Evolutionary conservation across 2,888 invertebrate species (phyloP).

Genomic region (Melieria picta): DNA sequence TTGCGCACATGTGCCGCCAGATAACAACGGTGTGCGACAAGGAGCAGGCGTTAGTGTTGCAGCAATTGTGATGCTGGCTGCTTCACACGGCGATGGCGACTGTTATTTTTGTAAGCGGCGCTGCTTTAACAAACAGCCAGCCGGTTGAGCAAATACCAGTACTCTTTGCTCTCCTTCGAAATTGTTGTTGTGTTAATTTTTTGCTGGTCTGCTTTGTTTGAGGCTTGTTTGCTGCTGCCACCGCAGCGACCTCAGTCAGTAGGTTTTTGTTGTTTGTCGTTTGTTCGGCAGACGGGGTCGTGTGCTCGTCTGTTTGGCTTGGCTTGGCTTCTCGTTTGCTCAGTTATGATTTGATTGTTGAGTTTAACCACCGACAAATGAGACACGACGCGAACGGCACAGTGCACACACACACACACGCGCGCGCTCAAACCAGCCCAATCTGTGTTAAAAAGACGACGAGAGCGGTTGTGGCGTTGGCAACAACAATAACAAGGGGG

Average conservation of each 20-base stretch:
- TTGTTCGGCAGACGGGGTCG: constrained; percentile 42
- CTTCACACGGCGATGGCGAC: too few relatives aligned
- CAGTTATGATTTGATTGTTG: constrained; percentile 45
- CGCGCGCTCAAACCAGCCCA: constrained; percentile 31
- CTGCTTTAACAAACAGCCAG: too few relatives aligned
- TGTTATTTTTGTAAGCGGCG: too few relatives aligned
- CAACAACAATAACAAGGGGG: neutral
- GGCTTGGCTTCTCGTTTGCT: constrained; percentile 24
- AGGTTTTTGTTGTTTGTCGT: constrained; percentile 43
- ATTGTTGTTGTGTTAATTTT: neutral
- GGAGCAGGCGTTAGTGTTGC: constrained; percentile 26
- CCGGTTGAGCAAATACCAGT: too few relatives aligned
- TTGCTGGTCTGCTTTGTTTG: neutral
- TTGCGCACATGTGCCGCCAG: neutral
- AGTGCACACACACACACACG: constrained; percentile 19
- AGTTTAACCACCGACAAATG: constrained; percentile 62
- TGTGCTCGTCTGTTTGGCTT: constrained; percentile 3
- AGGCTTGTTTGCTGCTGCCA: neutral
- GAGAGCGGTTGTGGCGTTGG: too few relatives aligned
- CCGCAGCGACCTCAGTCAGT: neutral
- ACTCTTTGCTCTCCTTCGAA: too few relatives aligned
- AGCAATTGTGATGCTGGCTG: constrained; percentile 35
- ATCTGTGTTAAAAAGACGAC: neutral
- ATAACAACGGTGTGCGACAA: constrained; percentile 10
- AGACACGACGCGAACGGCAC: constrained; percentile 48